phyloP scores from a whole-genome alignment of 92 coral and sea anemone genomes.

The Bergia puertoricense region DNA sequence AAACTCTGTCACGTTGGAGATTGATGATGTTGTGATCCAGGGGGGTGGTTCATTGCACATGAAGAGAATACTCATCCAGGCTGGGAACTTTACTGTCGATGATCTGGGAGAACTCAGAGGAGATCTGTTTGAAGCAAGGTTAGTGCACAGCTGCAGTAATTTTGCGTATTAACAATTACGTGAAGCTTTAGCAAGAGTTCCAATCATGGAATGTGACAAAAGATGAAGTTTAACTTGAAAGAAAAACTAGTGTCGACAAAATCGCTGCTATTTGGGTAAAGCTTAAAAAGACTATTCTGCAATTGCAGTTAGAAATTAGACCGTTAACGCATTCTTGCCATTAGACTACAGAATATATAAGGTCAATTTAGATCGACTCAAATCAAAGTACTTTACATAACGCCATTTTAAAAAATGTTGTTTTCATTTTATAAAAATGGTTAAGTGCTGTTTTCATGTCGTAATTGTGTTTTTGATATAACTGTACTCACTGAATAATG shows the following conservation, averaged over 20 bases:
- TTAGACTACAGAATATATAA: no score
- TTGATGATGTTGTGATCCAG: constrained; percentile 51
- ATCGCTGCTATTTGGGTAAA: background rate
- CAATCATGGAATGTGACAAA: background rate
- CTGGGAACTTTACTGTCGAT: constrained; percentile 72
- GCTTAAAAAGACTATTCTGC: no score
- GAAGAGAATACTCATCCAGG: constrained; percentile 55
- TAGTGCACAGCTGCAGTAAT: background rate
- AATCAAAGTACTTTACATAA: no score
- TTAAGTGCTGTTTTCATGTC: background rate
- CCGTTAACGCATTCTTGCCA: no score
- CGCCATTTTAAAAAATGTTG: background rate
- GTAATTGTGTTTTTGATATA: background rate
- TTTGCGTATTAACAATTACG: background rate
- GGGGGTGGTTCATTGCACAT: constrained; percentile 73
- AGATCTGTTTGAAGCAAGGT: constrained; percentile 66
- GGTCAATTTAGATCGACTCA: no score
- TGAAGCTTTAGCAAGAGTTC: background rate
- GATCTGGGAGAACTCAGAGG: constrained; percentile 66
- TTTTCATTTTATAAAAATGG: background rate
- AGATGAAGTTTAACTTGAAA: background rate
- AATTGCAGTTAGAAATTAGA: no score
- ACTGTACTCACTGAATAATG: background rate
- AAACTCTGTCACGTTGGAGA: constrained; percentile 45
- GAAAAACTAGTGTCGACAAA: no score